Evolutionary conservation across 2,888 invertebrate species (phyloP), one percentile per base, ranked within the genome.

Genomic region (Drosophila infuscata): DNA sequence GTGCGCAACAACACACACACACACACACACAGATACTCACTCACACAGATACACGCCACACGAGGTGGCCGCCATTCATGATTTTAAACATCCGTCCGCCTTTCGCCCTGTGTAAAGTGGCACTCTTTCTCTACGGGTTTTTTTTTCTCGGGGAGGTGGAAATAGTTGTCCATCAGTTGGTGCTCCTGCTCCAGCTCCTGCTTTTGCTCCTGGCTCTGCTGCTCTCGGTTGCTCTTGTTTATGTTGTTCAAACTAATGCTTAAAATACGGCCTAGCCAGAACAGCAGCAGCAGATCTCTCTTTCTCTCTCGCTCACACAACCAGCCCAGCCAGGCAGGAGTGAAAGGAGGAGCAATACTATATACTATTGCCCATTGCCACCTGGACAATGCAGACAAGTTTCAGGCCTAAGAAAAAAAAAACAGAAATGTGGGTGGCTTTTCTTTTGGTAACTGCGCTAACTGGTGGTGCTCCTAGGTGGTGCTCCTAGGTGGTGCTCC

Each of bases 221-320:
- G 53, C 25, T 38, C 29, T 36, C 29, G 25, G 35, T 25, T 29
- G 36, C 54, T 29, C 63, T 73, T 88, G 82, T 89, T 90, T 84
- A 79, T 90, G 83, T 90, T 85, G 88, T 90, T 85, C 83, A 85
- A 89, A 83, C 83, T 88, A 89, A 88, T 88, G 83, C 88, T 85
- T 81, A 88, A 87, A 87, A 88, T 90, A 76, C 90, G 83, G 88
- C 85, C 85, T 89, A 89, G 78, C 67, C 75, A 17, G 32, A 35
- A 25, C 25, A 36, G 36, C 25, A 36, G 25, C 59, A 25, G 49
- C 59, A 60, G 56, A 58, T 49, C 25, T 25, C 25, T 2, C 66
- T 51, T 70, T 72, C 76, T 2, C 68, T 51, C 71, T 72, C 76
- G n/a, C 74, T 73, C 70, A 12, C 70, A 12, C 71, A 25, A 41